These are phyloP conservation scores for Myotis planiceps DNA, from an alignment of 2,797 vertebrate genomes.

Conservation along the genomic window DNA sequence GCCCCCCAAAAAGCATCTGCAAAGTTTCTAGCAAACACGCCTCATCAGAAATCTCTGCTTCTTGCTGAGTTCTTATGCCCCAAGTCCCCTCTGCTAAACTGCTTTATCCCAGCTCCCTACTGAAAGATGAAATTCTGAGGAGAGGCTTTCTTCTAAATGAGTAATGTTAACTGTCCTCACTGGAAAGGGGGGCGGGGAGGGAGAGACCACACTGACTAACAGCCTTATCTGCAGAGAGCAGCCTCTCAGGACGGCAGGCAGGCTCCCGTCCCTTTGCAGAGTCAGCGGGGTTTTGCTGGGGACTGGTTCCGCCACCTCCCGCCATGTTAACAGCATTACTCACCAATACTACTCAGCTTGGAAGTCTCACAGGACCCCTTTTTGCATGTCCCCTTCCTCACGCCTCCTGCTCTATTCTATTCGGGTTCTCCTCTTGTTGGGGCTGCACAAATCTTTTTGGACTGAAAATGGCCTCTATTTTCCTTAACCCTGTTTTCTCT, in stretches of 20 bases:
- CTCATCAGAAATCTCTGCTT: background rate
- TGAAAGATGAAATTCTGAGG: background rate
- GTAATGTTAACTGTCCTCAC: background rate
- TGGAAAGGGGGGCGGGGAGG: background rate
- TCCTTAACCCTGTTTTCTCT: background rate
- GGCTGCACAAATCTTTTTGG: background rate
- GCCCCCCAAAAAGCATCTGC: background rate
- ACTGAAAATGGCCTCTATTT: background rate
- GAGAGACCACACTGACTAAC: accelerated
- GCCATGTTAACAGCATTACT: background rate
- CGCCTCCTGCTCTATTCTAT: background rate
- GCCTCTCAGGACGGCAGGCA: background rate
- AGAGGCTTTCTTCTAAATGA: constrained; percentile 48
- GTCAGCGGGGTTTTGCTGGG: background rate
- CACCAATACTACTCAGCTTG: background rate
- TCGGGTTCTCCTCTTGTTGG: background rate
- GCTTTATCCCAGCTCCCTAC: background rate
- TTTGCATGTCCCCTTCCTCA: background rate
- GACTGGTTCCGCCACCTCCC: background rate
- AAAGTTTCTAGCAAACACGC: background rate
- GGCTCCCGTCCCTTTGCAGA: background rate
- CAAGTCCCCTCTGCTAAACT: background rate
- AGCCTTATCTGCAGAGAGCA: background rate
- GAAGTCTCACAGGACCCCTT: accelerated
- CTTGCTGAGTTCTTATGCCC: background rate